phyloP scores from a whole-genome alignment of 2,797 vertebrate genomes.

The Crocodylus rhombifer region DNA sequence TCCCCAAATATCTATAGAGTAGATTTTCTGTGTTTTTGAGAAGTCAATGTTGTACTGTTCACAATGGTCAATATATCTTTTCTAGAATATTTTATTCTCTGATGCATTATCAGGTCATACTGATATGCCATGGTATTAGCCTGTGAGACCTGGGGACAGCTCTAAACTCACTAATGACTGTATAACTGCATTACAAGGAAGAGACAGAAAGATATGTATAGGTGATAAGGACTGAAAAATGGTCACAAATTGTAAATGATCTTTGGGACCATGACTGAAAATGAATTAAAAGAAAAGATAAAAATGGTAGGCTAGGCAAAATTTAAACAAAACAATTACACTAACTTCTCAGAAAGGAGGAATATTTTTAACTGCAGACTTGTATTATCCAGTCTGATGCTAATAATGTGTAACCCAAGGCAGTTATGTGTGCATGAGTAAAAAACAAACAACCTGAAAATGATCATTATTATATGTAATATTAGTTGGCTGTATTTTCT shows the following conservation, averaged over 20 bases:
- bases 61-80: background rate
- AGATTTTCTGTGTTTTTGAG: background rate
- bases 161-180: slow-evolving; percentile 72
- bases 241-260: slow-evolving; percentile 67
- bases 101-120: slow-evolving; percentile 59
- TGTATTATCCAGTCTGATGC: background rate
- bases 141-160: slow-evolving; percentile 63
- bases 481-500: background rate
- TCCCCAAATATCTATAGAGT: background rate
- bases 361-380: slow-evolving; percentile 13
- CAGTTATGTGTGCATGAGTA: background rate
- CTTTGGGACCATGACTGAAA: slow-evolving; percentile 49
- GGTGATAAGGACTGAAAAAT: slow-evolving; percentile 68
- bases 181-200: slow-evolving; percentile 71
- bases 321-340: slow-evolving; percentile 31
- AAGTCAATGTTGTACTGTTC: background rate
- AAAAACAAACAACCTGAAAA: background rate
- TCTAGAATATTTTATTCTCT: slow-evolving; percentile 26
- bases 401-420: background rate
- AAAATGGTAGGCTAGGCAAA: slow-evolving; percentile 38
- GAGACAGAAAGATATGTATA: slow-evolving; percentile 77
- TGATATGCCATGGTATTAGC: slow-evolving; percentile 58
- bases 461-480: background rate
- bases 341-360: slow-evolving; percentile 7
- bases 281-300: slow-evolving; percentile 58